Evolutionary conservation across 2,888 invertebrate genomes (phyloP), one percentile per base, ranked within the genome.

Genomic region (Ryuthela nishihirai): DNA sequence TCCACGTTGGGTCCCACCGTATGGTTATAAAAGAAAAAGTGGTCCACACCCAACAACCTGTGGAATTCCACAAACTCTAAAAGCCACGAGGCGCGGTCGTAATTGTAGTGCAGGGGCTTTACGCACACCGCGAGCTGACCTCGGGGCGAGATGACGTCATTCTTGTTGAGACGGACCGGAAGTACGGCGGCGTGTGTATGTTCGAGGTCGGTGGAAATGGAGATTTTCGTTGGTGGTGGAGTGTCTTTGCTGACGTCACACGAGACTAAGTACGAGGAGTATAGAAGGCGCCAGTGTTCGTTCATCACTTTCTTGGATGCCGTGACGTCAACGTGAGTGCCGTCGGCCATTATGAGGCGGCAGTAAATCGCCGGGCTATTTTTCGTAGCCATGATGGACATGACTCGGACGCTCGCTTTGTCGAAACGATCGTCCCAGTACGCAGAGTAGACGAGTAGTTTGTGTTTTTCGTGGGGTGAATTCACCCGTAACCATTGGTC

Each of bases 31-130:
- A 79, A 76, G 34, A 76, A 76, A 42, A 79, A 78, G 44, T 77
- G 76, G 1, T 69, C 70, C 12, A 72, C 77, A 0, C 79, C 79
- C 55, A 77, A 68, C 41, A 77, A 64, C 2, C 72, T 70, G 60
- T 79, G 75, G 64, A 78, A 72, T 64, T 79, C 79, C 29, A 79
- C 71, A 59, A 77, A 79, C 65, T 79, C 79, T 2, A 75, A 74
- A 21, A 79, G 55, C n/a, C 76, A 74, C 15, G 77, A 65, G 1
- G 74, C 75, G 54, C 75, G 68, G 49, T 73, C 69, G 67, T 75
- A 78, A 40, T 73, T 68, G 36, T 72, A 71, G 62, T 77, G 77
- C 26, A 78, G 41, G 0, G 78, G 77, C 12, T 75, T 70, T 12
- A 49, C 76, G 68, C 17, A 78, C 71, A 38, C 78, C 62, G 66